Evolutionary conservation across 1,140 invertebrate species (phyloP), one percentile per base, ranked within the genome.

Genomic region (Physella acuta): DNA sequence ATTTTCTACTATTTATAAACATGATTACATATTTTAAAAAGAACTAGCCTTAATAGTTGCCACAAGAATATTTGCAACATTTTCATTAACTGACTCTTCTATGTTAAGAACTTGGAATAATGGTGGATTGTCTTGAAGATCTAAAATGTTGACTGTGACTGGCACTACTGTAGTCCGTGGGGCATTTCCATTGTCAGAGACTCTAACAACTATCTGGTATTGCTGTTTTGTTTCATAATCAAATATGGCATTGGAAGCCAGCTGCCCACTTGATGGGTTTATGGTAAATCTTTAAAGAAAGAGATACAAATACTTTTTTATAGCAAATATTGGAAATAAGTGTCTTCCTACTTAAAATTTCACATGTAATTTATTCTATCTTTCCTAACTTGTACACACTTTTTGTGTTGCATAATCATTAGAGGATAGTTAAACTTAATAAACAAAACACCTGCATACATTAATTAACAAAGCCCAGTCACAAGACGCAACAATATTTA

Each of bases 221-320:
- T 24, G 2, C 11, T 68, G 59, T 51, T 68, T 37, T 5, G 28
- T 33, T n/a, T 60, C 55, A 49, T 68, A 68, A 24, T 68, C 56
- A 60, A 68, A 68, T 3, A 24, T 4, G n/a, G 1, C 5, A 14
- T 2, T 49, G 31, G 55, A 59, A 17, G 55, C 31, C 36, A 68
- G 2, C 28, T 49, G 37, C 17, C 56, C 66, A 49, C 0, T 60
- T 3, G 24, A 3, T 33, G 30, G 51, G 34, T 67, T 28, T 17
- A 67, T 67, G 52, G 3, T 55, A 30, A 67, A 67, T 3, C 64
- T 67, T 31, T n/a, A 55, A 28, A 4, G 33, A 11, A 3, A 59
- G 4, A 16, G 33, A 59, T 11, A 31, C 28, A 28, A 59, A 59
- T 16, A 30, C 4, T 59, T 11, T 59, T 55, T 14, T 55, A 55